These are phyloP conservation scores for Candoia aspera DNA, from an alignment of 2,113 vertebrate genomes.

Conservation along the genomic window DNA sequence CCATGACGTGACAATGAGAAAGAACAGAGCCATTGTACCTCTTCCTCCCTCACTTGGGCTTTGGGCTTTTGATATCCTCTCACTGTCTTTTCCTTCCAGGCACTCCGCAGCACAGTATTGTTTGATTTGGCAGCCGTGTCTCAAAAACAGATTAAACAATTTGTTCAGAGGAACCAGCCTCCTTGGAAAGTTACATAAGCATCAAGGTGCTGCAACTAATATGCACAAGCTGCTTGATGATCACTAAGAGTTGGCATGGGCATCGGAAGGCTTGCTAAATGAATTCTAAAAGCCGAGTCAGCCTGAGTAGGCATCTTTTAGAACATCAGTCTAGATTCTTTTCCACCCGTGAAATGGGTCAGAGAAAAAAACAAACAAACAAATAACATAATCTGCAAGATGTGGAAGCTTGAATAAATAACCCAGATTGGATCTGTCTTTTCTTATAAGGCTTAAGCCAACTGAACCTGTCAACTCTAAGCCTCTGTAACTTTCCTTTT, in stretches of 20 bases:
- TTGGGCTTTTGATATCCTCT: constrained; percentile 30
- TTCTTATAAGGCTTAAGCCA: constrained; percentile 22
- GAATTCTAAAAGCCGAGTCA: background rate
- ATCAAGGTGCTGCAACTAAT: constrained; percentile 26
- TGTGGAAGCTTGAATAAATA: constrained; percentile 34
- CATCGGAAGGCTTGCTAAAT: constrained; percentile 18
- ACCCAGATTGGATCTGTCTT: constrained; percentile 2
- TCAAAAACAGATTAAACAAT: constrained; percentile 52
- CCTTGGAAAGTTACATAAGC: constrained; percentile 34
- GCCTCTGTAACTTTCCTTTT: constrained; percentile 19
- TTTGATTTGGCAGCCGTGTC: constrained; percentile 40
- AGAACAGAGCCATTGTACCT: constrained; percentile 43
- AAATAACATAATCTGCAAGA: background rate
- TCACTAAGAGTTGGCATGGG: background rate
- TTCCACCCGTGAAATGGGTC: constrained; percentile 26
- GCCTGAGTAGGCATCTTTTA: background rate
- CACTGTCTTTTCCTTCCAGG: constrained; percentile 36
- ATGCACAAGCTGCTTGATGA: constrained; percentile 29
- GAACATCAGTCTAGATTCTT: constrained; percentile 33
- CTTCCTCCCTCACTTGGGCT: background rate
- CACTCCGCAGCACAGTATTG: constrained; percentile 47
- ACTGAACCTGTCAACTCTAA: background rate
- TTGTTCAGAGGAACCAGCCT: constrained; percentile 43
- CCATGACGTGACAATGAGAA: constrained; percentile 58
- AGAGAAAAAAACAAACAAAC: constrained; percentile 33